Conservation (phyloP, 2,113 vertebrate genomes). For the Fregetta grallaria region DNA sequence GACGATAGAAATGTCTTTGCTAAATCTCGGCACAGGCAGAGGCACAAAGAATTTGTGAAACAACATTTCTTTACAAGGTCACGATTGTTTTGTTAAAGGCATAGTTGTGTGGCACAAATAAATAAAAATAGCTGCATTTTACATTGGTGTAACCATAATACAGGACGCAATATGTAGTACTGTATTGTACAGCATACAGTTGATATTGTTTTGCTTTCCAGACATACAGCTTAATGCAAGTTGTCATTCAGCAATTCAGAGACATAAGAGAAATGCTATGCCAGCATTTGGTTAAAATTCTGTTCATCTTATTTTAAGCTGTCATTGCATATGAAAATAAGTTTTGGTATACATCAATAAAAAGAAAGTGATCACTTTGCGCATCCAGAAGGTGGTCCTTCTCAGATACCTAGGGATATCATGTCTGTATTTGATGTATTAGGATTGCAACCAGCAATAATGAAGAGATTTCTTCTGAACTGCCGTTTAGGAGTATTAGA, state of each 20-base stretch:
- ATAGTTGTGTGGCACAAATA: neutral
- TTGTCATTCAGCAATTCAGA: neutral
- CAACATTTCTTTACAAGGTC: neutral
- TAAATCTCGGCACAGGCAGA: neutral
- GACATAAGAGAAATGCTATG: neutral
- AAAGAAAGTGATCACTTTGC: neutral
- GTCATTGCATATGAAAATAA: neutral
- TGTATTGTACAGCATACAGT: neutral
- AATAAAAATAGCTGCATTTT: neutral
- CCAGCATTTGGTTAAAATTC: slow-evolving; percentile 12
- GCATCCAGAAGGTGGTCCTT: neutral
- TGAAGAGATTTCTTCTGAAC: neutral
- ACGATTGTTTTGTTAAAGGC: neutral
- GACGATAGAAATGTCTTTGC: neutral
- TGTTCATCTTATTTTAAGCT: neutral
- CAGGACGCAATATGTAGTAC: neutral
- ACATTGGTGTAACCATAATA: neutral
- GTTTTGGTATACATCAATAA: neutral
- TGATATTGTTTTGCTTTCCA: neutral
- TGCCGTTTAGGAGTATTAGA: neutral
- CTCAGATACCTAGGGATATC: neutral
- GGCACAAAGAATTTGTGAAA: neutral
- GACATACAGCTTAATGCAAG: neutral
- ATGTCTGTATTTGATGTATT: neutral
- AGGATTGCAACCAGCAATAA: neutral